Percentiles rank a stretch among this genome's conserved stretches.
Conservation (phyloP, 2,113 vertebrate genomes). For the Agapornis roseicollis region DNA sequence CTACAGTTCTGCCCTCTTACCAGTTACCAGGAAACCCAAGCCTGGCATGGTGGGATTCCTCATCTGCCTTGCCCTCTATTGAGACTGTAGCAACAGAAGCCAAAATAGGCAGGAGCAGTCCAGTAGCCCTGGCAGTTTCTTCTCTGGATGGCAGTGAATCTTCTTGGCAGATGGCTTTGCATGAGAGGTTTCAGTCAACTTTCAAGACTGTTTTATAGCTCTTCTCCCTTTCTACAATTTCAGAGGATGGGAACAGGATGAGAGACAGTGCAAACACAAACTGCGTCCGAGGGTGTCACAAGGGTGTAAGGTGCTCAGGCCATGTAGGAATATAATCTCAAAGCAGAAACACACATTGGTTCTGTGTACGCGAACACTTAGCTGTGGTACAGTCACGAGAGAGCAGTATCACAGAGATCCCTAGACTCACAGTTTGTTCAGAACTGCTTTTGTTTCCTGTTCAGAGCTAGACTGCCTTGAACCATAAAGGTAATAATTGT, state of each 20-base stretch:
- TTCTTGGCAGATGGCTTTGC: neutral
- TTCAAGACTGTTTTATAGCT: neutral
- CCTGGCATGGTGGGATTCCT: rapidly evolving
- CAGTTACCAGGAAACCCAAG: rapidly evolving
- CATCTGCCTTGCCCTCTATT: neutral
- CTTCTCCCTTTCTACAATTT: neutral
- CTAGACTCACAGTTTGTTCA: neutral
- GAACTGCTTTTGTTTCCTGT: neutral
- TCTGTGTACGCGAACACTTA: neutral
- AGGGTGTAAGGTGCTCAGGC: neutral
- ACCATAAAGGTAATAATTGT: neutral
- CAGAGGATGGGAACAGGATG: neutral
- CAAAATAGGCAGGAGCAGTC: neutral
- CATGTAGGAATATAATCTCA: neutral
- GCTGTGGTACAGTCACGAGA: rapidly evolving
- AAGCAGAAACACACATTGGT: neutral
- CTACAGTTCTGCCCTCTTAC: neutral
- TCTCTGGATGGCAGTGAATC: neutral
- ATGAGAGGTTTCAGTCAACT: neutral
- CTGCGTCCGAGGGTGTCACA: neutral
- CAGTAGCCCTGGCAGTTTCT: neutral
- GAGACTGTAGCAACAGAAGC: neutral
- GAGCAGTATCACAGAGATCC: neutral
- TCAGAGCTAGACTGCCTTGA: neutral
- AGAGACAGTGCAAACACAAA: neutral